phyloP scores from a whole-genome alignment of 2,888 invertebrate species.

The Hipparchia sbordonii region DNA sequence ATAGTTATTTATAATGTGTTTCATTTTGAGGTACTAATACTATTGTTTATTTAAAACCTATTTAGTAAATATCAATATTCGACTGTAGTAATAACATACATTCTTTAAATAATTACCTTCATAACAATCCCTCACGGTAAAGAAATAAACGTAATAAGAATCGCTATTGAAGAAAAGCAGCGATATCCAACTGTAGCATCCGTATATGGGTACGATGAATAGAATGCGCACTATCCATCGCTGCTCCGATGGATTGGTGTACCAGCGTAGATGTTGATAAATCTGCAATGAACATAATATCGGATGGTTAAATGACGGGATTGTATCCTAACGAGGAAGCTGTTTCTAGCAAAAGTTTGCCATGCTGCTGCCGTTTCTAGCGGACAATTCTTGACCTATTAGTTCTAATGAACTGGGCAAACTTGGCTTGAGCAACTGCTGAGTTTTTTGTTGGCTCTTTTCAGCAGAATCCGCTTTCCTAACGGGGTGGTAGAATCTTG shows the following conservation, averaged over 20 bases:
- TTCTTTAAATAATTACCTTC: slow-evolving; percentile 87
- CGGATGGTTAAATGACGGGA: neutral
- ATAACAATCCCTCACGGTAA: slow-evolving; percentile 99
- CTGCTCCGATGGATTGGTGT: slow-evolving; percentile 99
- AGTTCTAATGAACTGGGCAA: neutral
- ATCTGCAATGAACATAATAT: slow-evolving; percentile 85
- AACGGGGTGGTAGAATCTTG: too few species aligned
- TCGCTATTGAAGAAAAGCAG: slow-evolving; percentile 98
- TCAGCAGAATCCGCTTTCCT: too few species aligned
- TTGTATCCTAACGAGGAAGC: neutral
- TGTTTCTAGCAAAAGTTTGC: neutral
- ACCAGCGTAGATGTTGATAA: slow-evolving; percentile 98
- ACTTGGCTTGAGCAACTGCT: too few species aligned
- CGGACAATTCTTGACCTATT: neutral
- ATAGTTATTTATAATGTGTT: too few species aligned
- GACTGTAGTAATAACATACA: too few species aligned
- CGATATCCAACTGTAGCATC: slow-evolving; percentile 99
- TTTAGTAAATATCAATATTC: too few species aligned
- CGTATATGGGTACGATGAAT: slow-evolving; percentile 99
- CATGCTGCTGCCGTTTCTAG: too few species aligned
- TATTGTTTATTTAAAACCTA: too few species aligned
- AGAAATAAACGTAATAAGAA: slow-evolving; percentile 99
- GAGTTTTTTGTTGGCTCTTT: too few species aligned
- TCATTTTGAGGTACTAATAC: too few species aligned
- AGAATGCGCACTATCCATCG: slow-evolving; percentile 99